Evolutionary conservation across 2,888 invertebrate species (phyloP).

Genomic region (Oxyteleia sp.): DNA sequence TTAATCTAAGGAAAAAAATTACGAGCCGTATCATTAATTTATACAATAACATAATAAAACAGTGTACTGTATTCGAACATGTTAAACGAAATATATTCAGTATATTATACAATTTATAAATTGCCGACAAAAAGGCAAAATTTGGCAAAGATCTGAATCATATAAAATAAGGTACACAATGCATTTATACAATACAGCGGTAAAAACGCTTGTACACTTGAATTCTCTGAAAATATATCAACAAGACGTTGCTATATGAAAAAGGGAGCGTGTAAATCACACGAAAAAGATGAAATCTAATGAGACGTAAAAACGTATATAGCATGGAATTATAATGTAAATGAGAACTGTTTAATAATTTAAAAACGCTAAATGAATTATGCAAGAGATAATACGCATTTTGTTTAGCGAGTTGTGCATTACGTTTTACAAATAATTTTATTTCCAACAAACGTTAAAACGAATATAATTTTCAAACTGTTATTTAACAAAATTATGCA

Average conservation of each 20-base stretch:
- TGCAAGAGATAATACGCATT: constrained; percentile 13
- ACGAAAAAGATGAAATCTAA: constrained; percentile 64
- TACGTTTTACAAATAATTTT: background rate
- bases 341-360: constrained; percentile 42
- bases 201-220: constrained; percentile 52
- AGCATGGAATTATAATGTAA: constrained; percentile 53
- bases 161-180: constrained; percentile 36
- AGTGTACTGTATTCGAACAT: background rate
- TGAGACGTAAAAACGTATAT: constrained; percentile 62
- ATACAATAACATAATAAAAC: no score
- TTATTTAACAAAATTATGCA: no score
- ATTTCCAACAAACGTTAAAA: background rate
- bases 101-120: constrained; percentile 29
- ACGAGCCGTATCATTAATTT: no score
- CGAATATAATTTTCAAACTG: no score
- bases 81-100: background rate
- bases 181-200: constrained; percentile 7
- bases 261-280: constrained; percentile 50
- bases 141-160: constrained; percentile 19
- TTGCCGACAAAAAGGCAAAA: background rate
- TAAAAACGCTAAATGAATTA: constrained; percentile 29
- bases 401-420: constrained; percentile 2
- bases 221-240: constrained; percentile 61
- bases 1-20: no score
- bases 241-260: constrained; percentile 45